Evolutionary conservation across 2,113 vertebrate species (phyloP), one percentile per base, ranked within the genome.

Genomic region (Tursiops truncatus): DNA sequence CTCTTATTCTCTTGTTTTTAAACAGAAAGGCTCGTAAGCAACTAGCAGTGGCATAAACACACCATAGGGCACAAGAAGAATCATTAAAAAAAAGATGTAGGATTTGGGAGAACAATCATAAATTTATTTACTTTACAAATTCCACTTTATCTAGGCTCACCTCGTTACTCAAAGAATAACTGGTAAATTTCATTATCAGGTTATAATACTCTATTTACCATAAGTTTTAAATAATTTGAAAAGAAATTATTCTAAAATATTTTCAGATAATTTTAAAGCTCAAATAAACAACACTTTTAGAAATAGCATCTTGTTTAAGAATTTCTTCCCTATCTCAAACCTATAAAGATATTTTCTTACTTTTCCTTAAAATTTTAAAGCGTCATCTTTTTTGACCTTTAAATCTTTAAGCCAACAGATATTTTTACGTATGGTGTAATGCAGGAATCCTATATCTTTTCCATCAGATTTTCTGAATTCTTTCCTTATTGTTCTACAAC

Each of bases 1-100:
- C 13, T 94, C 20, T 36, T 91, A 58, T 76, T 94, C 5, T 63
- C 11, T 89, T 95, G 26, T 50, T 96, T 96, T 96, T 89, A 89
- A 81, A 94, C 17, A 62, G 36, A 87, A 93, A 92, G 1, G 7
- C 7, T 33, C 1, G 2, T 76, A 50, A 70, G n/a, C 15, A 79
- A 77, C 33, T 13, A 38, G 47, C 5, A 15, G 28, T 77, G 58
- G 38, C 28, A 89, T 62, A 95, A 53, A 93, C 26, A 71, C 2
- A 85, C 5, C 25, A 38, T 6, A 91, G 9, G 3, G 4, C 18
- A 93, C 14, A 38, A 36, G 5, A 44, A 74, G 6, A 65, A 94
- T 86, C 44, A 67, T 20, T 41, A 60, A 80, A 60, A 36, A 25
- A 31, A 71, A 70, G 41, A 71, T 5, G 44, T 31, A 12, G 41